phyloP scores from a whole-genome alignment of 2,888 invertebrate genomes.

The Nudaria mundana region DNA sequence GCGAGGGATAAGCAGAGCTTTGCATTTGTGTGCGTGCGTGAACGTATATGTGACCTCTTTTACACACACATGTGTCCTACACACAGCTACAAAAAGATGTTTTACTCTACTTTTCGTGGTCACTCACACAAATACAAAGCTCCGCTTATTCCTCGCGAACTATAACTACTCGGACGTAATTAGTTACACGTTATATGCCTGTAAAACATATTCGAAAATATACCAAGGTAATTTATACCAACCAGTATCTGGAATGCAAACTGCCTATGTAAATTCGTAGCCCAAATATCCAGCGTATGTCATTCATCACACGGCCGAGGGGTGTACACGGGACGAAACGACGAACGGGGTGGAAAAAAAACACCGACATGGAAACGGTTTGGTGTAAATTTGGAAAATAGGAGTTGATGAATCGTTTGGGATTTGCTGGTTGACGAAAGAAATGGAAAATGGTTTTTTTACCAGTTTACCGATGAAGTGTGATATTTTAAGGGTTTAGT shows the following conservation, averaged over 20 bases:
- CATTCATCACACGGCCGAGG: constrained; percentile 27
- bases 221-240: too few species aligned
- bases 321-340: constrained; percentile 10
- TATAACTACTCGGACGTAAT: too few species aligned
- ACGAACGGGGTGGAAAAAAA: not conserved
- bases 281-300: constrained; percentile 29
- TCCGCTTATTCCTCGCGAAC: too few species aligned
- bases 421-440: not conserved
- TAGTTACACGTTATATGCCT: too few species aligned
- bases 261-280: constrained; percentile 32
- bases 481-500: not conserved
- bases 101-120: too few species aligned
- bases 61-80: too few species aligned
- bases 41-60: too few species aligned
- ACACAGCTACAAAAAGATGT: too few species aligned
- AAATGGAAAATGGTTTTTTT: not conserved
- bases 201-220: too few species aligned
- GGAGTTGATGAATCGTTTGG: constrained; percentile 6
- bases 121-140: too few species aligned
- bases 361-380: constrained; percentile 4
- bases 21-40: too few species aligned
- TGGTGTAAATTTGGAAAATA: constrained; percentile 8
- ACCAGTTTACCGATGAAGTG: not conserved
- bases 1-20: too few species aligned
- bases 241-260: constrained; percentile 30